Conservation (phyloP, 2,888 invertebrate species). For the Nasonovia ribisnigri region DNA sequence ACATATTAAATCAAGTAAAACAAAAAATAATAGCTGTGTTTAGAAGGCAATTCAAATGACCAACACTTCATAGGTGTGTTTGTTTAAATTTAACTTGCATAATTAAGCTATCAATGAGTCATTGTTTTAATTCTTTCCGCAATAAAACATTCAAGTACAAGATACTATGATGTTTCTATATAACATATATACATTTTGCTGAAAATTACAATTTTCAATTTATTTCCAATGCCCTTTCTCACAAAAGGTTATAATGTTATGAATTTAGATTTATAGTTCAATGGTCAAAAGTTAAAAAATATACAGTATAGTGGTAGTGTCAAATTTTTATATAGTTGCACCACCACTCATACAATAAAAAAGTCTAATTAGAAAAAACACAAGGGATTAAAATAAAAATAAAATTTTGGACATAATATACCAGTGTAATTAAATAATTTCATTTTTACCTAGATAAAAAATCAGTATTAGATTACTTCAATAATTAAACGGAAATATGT, state of each 20-base stretch:
- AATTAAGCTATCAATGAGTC: background rate
- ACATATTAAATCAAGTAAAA: constrained; percentile 3
- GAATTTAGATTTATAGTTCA: background rate
- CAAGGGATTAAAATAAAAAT: background rate
- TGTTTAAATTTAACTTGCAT: background rate
- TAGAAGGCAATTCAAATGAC: background rate
- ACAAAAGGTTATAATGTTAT: background rate
- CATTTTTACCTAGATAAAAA: background rate
- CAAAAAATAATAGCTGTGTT: constrained; percentile 9
- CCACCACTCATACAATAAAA: background rate
- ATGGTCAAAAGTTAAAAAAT: background rate
- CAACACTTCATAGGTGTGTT: background rate
- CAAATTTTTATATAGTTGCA: background rate
- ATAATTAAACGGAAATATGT: background rate
- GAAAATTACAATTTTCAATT: background rate
- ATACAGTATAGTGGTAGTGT: background rate
- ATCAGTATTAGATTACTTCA: background rate
- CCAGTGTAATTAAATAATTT: background rate
- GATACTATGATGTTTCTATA: background rate
- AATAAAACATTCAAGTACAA: background rate
- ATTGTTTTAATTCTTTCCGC: background rate
- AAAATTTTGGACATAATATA: background rate
- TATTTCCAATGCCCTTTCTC: constrained; percentile 24
- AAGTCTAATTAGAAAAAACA: background rate
- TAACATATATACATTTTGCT: background rate